These are phyloP conservation scores for Lasiommata megera DNA, from an alignment of 2,888 invertebrate species.

Conservation along the genomic window DNA sequence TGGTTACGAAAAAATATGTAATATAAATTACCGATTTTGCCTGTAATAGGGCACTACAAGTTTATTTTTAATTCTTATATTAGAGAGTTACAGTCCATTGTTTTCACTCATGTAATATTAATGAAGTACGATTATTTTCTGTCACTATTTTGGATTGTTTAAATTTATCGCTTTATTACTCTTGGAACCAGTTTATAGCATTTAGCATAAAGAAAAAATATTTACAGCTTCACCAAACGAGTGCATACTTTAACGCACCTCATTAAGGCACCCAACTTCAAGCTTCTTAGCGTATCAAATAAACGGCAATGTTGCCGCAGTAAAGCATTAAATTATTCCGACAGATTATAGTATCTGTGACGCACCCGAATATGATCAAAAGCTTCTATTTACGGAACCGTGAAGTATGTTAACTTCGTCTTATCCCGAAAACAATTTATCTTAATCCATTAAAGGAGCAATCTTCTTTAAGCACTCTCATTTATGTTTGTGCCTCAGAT, in stretches of 20 bases:
- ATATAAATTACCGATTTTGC: too few relatives aligned
- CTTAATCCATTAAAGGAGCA: background rate
- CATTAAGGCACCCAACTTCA: background rate
- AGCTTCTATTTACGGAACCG: background rate
- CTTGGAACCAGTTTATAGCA: too few relatives aligned
- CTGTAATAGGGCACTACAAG: too few relatives aligned
- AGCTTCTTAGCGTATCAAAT: background rate
- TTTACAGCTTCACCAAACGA: background rate
- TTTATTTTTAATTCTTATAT: too few relatives aligned
- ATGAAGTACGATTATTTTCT: too few relatives aligned
- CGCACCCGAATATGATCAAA: slow-evolving; percentile 2
- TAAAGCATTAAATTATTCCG: background rate
- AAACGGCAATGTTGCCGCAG: background rate
- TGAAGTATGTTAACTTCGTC: background rate
- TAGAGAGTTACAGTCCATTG: too few relatives aligned
- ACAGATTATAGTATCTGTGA: background rate
- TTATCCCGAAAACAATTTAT: background rate
- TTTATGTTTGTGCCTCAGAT: background rate
- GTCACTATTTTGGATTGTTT: too few relatives aligned
- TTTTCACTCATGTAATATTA: too few relatives aligned
- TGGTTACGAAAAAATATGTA: too few relatives aligned
- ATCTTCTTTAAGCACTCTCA: background rate
- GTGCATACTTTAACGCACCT: background rate
- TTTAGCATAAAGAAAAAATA: background rate
- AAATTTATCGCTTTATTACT: too few relatives aligned